phyloP scores from a whole-genome alignment of 2,113 vertebrate species.

The Antidorcas marsupialis region DNA sequence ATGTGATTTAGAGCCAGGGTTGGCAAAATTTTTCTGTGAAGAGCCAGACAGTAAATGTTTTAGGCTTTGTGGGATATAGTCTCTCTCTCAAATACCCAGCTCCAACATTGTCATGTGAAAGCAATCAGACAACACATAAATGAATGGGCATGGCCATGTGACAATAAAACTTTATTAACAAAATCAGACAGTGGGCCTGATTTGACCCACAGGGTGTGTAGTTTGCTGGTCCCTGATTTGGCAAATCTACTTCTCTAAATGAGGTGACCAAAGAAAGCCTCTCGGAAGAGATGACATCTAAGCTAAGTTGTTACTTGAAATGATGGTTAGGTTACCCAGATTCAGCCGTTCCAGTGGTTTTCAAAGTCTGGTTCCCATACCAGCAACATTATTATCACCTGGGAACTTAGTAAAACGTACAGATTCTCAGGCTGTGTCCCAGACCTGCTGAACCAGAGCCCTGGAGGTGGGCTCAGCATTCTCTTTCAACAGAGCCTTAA shows the following conservation, averaged over 20 bases:
- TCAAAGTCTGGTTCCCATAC: background rate
- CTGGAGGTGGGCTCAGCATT: background rate
- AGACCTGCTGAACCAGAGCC: background rate
- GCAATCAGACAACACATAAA: too few species aligned
- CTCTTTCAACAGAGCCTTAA: background rate
- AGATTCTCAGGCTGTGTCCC: background rate
- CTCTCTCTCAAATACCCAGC: background rate
- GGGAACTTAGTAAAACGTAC: background rate
- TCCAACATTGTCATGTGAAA: background rate
- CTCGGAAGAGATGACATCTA: background rate
- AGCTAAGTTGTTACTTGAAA: background rate
- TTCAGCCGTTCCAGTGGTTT: background rate
- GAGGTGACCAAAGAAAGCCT: background rate
- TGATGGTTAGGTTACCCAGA: background rate
- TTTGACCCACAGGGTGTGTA: background rate
- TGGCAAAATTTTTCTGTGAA: background rate
- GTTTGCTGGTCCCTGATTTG: background rate
- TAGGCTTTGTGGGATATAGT: background rate
- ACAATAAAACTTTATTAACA: background rate
- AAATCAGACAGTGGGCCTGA: background rate
- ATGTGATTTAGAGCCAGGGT: background rate
- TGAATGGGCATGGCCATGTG: background rate
- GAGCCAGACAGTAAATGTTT: background rate
- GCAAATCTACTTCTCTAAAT: background rate
- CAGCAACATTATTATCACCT: too few species aligned